Base-by-base conservation (phyloP, 2,113 vertebrate species). In the Garra rufa region DNA sequence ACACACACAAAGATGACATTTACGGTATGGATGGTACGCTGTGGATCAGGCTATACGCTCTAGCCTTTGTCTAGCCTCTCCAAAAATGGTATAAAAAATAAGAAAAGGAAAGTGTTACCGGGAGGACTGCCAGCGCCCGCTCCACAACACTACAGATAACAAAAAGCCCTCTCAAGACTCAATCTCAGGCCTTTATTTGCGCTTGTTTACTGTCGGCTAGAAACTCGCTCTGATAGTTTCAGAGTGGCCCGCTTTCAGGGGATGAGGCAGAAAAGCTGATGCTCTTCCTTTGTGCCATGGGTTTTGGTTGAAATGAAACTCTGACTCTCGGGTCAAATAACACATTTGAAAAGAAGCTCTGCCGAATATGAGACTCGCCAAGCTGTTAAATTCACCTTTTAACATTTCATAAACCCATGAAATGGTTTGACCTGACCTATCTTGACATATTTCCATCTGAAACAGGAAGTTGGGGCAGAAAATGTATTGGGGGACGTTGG, bases 81-180 rank as follows among this genome's bases (percentile, higher is more conserved):
- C 43, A 81, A 81, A 81, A 81, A 13, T 28, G 24, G 57, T 80
- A 70, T 52, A 26, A 81, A 69, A 81, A 52, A 52, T 46, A 67
- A 67, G 26, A 69, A 81, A 52, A 70, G 52, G 11, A 24, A 70
- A 70, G 14, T 52, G 63, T 3, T 69, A 38, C 65, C 2, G 44
- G 30, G 44, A 70, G 65, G 34, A 67, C 14, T 80, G 59, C 43
- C 77, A 80, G 57, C 59, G 4, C 73, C 73, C 1, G 46, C 73
- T 48, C 73, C 24, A 75, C 75, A 41, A 59, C 75, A 77, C 75
- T 77, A 55, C 75, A 70, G 63, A 81, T 81, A 82, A 82, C 79
- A 82, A 50, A 82, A 70, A 82, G 79, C 65, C 79, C 28, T 82
- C 79, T 82, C 79, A 82, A 82, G 79, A 82, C 65, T 82, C 79